A percentile compares a stretch with the other conserved stretches of the same genome.
Conservation (phyloP, 2,888 invertebrate genomes). For the Nephrotoma appendiculata region DNA sequence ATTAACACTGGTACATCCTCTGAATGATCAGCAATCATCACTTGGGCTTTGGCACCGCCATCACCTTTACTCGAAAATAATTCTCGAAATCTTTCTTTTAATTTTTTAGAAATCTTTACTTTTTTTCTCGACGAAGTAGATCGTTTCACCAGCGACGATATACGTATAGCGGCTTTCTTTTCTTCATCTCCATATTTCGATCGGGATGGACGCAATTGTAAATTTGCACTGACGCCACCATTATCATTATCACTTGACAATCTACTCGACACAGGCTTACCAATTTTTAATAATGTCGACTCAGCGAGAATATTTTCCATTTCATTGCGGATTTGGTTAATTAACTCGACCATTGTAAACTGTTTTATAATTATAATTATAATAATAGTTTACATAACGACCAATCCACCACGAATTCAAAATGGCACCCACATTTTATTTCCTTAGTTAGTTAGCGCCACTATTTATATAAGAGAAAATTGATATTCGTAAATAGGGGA, state of each 20-base stretch:
- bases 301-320: constrained; percentile 40
- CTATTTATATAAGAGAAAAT: too few species aligned
- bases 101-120: constrained; percentile 46
- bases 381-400: too few species aligned
- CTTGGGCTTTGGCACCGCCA: constrained; percentile 56
- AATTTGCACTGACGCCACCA: constrained; percentile 15
- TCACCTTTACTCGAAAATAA: constrained; percentile 55
- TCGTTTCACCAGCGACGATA: neutral
- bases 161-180: constrained; percentile 16
- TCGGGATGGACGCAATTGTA: constrained; percentile 13
- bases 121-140: constrained; percentile 14
- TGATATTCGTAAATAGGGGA: too few species aligned
- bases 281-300: constrained; percentile 26
- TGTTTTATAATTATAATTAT: constrained; percentile 30
- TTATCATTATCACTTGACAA: constrained; percentile 17
- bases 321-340: constrained; percentile 30
- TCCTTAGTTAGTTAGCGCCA: too few species aligned
- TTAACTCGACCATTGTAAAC: constrained; percentile 46
- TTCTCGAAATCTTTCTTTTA: constrained; percentile 49
- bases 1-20: constrained; percentile 30
- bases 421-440: too few species aligned
- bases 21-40: constrained; percentile 51
- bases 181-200: constrained; percentile 14
- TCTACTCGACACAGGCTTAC: constrained; percentile 12
- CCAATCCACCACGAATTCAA: too few species aligned